These are phyloP conservation scores for Lumbricus terrestris DNA, from an alignment of 2,888 invertebrate genomes.

Conservation along the genomic window DNA sequence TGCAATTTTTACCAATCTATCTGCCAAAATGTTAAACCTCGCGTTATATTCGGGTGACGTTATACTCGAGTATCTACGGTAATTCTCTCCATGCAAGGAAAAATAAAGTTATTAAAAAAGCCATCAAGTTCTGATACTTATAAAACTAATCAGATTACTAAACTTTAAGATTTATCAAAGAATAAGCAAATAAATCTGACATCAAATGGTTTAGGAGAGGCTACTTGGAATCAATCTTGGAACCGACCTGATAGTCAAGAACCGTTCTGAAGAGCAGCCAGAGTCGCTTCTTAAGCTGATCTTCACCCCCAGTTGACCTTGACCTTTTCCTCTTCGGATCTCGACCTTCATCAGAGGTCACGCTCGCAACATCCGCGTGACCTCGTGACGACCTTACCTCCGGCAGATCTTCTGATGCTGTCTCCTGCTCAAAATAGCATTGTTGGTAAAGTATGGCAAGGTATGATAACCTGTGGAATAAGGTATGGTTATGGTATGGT, in stretches of 20 bases:
- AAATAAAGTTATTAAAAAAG: background rate
- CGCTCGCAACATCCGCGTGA: background rate
- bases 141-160: background rate
- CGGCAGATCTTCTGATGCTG: background rate
- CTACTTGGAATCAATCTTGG: background rate
- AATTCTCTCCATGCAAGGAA: background rate
- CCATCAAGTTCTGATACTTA: background rate
- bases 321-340: slow-evolving; percentile 20
- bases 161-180: background rate
- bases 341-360: slow-evolving; percentile 11
- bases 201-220: background rate
- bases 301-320: slow-evolving; percentile 45
- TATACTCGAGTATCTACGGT: no score
- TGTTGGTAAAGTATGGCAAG: background rate
- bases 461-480: background rate
- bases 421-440: slow-evolving; percentile 7
- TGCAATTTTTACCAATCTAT: no score
- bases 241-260: slow-evolving; percentile 58
- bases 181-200: background rate
- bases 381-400: background rate
- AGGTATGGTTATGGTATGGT: background rate
- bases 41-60: no score
- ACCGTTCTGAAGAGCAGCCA: slow-evolving; percentile 72
- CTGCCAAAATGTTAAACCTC: no score
- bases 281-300: slow-evolving; percentile 67